phyloP scores from a whole-genome alignment of 2,888 invertebrate species.

The Euzophera pinguis region DNA sequence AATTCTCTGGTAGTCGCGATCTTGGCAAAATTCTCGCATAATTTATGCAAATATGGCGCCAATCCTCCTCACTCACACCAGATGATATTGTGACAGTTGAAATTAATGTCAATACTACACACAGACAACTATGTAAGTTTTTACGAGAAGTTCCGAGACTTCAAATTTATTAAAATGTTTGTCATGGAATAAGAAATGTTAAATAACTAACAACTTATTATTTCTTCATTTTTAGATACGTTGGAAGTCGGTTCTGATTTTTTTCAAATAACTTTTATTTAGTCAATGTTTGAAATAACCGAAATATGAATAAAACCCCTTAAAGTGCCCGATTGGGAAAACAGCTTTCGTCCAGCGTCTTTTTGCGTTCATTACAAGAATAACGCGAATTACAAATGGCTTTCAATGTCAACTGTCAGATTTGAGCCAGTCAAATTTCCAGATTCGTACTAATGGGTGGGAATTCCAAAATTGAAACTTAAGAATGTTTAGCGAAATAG shows the following conservation, averaged over 20 bases:
- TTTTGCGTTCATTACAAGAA: neutral
- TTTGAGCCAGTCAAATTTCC: neutral
- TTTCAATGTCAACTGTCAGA: neutral
- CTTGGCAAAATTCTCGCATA: conserved; percentile 33
- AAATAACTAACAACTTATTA: too few relatives aligned
- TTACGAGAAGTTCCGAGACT: too few relatives aligned
- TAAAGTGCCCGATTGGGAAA: too few relatives aligned
- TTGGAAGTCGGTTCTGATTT: too few relatives aligned
- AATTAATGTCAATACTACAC: conserved; percentile 32
- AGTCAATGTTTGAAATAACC: too few relatives aligned
- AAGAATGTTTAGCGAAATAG: conserved; percentile 33
- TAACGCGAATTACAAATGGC: too few relatives aligned
- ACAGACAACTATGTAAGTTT: neutral
- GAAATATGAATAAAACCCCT: too few relatives aligned
- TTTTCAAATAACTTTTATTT: too few relatives aligned
- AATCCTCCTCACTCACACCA: conserved; percentile 35
- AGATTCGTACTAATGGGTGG: neutral
- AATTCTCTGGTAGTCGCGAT: conserved; percentile 24
- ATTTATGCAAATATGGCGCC: conserved; percentile 49
- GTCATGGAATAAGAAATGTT: too few relatives aligned
- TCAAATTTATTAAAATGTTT: too few relatives aligned
- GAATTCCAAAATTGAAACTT: neutral
- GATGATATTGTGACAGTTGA: conserved; percentile 33
- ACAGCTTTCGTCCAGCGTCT: too few relatives aligned
- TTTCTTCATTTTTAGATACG: too few relatives aligned